Evolutionary conservation across 1,140 invertebrate species (phyloP).

Genomic region (Drosophila subpulchrella): DNA sequence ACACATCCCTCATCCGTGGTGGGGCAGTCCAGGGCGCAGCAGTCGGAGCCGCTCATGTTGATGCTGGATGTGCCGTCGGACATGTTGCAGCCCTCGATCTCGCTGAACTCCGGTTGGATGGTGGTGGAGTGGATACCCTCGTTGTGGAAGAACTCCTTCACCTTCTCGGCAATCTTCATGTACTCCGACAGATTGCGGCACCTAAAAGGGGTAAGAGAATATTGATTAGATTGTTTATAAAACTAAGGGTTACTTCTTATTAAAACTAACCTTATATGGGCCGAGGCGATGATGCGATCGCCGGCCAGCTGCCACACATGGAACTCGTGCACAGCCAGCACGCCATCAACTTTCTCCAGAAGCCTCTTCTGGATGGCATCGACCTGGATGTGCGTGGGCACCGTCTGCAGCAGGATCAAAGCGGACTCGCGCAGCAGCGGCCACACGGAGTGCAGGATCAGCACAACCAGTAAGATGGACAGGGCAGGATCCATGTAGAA

Average conservation of each 20-base stretch:
- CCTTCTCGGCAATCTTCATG: constrained; percentile 96
- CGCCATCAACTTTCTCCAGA: constrained; percentile 94
- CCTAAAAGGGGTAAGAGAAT: constrained; percentile 80
- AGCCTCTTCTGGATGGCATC: constrained; percentile 94
- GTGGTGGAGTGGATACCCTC: constrained; percentile 93
- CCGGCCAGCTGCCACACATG: constrained; percentile 97
- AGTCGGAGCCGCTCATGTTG: constrained; percentile 85
- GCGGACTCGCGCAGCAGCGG: constrained; percentile 94
- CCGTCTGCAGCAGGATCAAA: constrained; percentile 95
- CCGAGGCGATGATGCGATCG: constrained; percentile 96
- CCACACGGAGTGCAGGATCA: constrained; percentile 94
- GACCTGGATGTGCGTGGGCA: constrained; percentile 96
- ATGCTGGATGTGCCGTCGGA: constrained; percentile 83
- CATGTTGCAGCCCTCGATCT: constrained; percentile 86
- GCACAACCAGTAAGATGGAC: constrained; percentile 92
- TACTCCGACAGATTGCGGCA: constrained; percentile 95
- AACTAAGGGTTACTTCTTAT: too few relatives aligned
- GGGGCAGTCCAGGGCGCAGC: constrained; percentile 94
- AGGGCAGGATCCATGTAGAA: constrained; percentile 97
- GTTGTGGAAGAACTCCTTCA: constrained; percentile 97
- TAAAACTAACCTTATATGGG: constrained; percentile 91
- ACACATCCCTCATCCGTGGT: constrained; percentile 93
- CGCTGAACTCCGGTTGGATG: constrained; percentile 97
- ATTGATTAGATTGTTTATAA: neutral
- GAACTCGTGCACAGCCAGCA: constrained; percentile 96